Conservation (phyloP, 1,140 invertebrate genomes). For the Aphidius ervi region DNA sequence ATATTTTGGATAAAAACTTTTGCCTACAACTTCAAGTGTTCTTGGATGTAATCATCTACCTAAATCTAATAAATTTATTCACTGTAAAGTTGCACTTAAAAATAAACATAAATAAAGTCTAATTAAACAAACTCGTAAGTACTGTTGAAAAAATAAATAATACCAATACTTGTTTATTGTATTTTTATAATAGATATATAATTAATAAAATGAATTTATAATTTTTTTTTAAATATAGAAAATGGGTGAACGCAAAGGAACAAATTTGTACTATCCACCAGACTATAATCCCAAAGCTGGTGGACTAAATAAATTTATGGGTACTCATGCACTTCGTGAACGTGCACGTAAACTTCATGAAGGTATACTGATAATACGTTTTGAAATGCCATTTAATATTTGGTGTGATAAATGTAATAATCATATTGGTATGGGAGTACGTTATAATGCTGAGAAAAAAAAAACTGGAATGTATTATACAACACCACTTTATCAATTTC, state of each 20-base stretch:
- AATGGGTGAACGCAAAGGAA: conserved; percentile 97
- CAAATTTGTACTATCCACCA: conserved; percentile 97
- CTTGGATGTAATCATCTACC: too few relatives aligned
- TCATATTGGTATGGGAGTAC: conserved; percentile 98
- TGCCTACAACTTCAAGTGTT: too few relatives aligned
- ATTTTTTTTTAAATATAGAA: conserved; percentile 31
- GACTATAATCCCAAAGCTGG: conserved; percentile 94
- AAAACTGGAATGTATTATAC: conserved; percentile 99
- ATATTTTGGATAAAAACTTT: too few relatives aligned
- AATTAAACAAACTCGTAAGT: too few relatives aligned
- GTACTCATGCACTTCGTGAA: conserved; percentile 94
- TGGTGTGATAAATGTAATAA: conserved; percentile 98
- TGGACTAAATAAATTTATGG: conserved; percentile 89
- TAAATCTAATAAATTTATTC: too few relatives aligned
- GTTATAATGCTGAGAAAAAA: conserved; percentile 98
- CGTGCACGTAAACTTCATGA: conserved; percentile 89
- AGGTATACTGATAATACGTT: conserved; percentile 96
- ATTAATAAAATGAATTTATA: too few relatives aligned
- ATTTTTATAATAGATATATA: too few relatives aligned
- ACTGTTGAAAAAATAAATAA: too few relatives aligned
- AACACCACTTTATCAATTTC: conserved; percentile 95
- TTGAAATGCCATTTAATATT: conserved; percentile 99
- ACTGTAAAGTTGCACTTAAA: too few relatives aligned
- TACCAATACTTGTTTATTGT: too few relatives aligned
- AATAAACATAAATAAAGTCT: too few relatives aligned